Base-by-base conservation (phyloP, 2,113 vertebrate species). In the Aegithalos caudatus region DNA sequence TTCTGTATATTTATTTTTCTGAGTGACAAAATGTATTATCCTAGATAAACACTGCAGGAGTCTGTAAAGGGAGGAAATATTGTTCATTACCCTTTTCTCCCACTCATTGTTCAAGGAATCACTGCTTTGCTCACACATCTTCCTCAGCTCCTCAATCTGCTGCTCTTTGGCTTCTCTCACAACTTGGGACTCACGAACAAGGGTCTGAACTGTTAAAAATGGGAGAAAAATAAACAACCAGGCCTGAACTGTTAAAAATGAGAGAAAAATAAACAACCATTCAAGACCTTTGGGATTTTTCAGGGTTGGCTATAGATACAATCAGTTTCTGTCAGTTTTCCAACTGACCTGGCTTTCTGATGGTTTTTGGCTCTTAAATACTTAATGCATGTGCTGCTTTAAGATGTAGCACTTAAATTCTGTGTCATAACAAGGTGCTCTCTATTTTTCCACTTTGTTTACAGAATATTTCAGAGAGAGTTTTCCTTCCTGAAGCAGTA, bases 101-200 rank as follows among this genome's bases (percentile, higher is more conserved):
- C 99, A 99, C 71, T 99, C 98, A 7, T 99, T 99, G 97, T 98
- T 99, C 95, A 99, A 88, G 89, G 96, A 98, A 48, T 99, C 99
- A 14, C 83, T 74, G 92, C 98, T 99, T 86, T 99, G 98, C 92
- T 99, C 99, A 69, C 98, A 98, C 97, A 99, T 98, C 96, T 98
- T 99, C 98, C 98, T 99, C 91, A 99, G 97, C 97, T 99, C 99
- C 29, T 81, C 64, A 74, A 99, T 99, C 98, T 99, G 99, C 93
- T 98, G 98, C 82, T 99, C 99, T 97, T 99, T 99, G 84, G 98
- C 98, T 96, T 99, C 98, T 72, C 98, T 97, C 97, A 99, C 97
- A 83, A 99, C 97, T 91, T 99, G 99, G 64, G 98, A 99, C 96
- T 99, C 99, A 48, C 98, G 98, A 92, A 99, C 91, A 56, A 99